A percentile compares a stretch with the other conserved stretches of the same genome.
phyloP scores from a whole-genome alignment of 2,888 invertebrate genomes.

The Chalcis sispes region DNA sequence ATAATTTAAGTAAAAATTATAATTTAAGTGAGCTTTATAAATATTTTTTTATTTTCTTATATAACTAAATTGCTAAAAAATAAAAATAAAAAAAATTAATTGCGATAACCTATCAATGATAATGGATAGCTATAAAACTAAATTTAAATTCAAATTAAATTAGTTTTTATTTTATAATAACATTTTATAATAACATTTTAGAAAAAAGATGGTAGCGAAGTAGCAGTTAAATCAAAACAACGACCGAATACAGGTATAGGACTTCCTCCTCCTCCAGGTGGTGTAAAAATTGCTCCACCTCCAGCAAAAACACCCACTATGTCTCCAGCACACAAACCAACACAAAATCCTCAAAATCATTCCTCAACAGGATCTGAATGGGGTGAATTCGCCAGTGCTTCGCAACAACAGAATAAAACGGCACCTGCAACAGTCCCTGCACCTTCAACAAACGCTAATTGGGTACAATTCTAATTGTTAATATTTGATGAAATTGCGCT shows the following conservation, averaged over 20 bases:
- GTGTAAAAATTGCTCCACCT: slow-evolving; percentile 86
- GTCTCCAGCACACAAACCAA: slow-evolving; percentile 86
- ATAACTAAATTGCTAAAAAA: no score
- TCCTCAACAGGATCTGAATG: slow-evolving; percentile 80
- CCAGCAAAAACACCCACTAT: slow-evolving; percentile 82
- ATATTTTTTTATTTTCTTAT: no score
- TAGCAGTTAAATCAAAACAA: slow-evolving; percentile 81
- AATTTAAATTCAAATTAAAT: no score
- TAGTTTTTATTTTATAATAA: no score
- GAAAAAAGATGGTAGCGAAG: slow-evolving; percentile 93
- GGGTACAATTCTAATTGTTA: slow-evolving; percentile 74
- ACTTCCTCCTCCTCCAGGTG: slow-evolving; percentile 91
- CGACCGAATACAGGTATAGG: slow-evolving; percentile 79
- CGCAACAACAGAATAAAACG: slow-evolving; percentile 65
- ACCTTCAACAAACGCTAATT: slow-evolving; percentile 71
- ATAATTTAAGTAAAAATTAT: no score
- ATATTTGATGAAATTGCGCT: slow-evolving; percentile 58
- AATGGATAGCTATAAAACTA: no score
- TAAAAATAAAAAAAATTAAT: no score
- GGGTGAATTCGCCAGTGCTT: slow-evolving; percentile 85
- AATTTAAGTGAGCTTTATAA: no score
- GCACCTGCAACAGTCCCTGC: slow-evolving; percentile 62
- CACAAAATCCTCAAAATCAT: slow-evolving; percentile 77
- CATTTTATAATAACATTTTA: slow-evolving; percentile 73
- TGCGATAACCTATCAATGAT: no score